Evolutionary conservation across 2,888 invertebrate species (phyloP).

Genomic region (Drosophila anceps): DNA sequence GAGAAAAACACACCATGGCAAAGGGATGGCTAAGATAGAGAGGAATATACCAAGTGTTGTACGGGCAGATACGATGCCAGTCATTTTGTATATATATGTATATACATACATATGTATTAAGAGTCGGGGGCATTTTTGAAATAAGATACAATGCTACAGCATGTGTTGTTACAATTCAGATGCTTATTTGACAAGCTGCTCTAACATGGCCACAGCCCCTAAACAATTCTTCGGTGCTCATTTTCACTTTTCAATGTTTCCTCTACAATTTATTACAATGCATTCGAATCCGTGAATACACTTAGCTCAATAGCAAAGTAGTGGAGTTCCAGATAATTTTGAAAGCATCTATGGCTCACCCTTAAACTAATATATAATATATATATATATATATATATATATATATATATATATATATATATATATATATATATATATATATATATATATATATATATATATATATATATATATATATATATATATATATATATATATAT

Average conservation of each 20-base stretch:
- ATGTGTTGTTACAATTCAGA: slow-evolving; percentile 35
- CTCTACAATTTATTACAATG: background rate
- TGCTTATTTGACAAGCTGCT: slow-evolving; percentile 24
- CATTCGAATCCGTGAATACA: background rate
- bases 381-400: too few relatives aligned
- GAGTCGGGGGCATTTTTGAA: slow-evolving; percentile 30
- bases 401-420: too few relatives aligned
- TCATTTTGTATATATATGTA: slow-evolving; percentile 55
- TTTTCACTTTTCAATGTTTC: slow-evolving; percentile 3
- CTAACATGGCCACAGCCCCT: slow-evolving; percentile 57
- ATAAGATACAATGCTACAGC: slow-evolving; percentile 23
- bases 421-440: too few relatives aligned
- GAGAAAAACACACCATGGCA: slow-evolving; percentile 38
- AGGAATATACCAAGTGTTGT: slow-evolving; percentile 40
- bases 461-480: too few relatives aligned
- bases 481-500: too few relatives aligned
- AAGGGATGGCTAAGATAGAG: slow-evolving; percentile 14
- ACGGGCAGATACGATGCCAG: slow-evolving; percentile 64
- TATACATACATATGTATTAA: background rate
- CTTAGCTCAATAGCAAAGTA: background rate
- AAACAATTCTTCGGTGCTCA: slow-evolving; percentile 6
- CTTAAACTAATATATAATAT: too few relatives aligned
- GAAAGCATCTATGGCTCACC: background rate
- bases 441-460: too few relatives aligned
- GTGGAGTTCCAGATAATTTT: background rate